phyloP scores from a whole-genome alignment of 2,113 vertebrate species.

The Percopsis transmontana region DNA sequence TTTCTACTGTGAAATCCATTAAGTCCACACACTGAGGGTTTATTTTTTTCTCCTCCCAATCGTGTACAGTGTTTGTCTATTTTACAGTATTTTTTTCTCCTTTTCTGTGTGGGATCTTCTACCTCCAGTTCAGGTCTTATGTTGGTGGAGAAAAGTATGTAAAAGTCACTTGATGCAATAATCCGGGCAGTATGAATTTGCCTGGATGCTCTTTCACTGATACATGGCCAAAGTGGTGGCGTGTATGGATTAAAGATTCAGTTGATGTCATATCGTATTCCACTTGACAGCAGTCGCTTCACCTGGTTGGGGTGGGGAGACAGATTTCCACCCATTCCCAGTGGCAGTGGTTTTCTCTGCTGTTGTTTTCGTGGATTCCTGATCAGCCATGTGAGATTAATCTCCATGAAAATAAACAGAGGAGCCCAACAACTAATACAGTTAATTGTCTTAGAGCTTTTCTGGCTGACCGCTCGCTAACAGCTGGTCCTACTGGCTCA shows the following conservation, averaged over 20 bases:
- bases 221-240: conserved; percentile 43
- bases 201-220: conserved; percentile 7
- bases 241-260: conserved; percentile 18
- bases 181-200: conserved; percentile 21
- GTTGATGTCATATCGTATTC: conserved; percentile 31
- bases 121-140: conserved; percentile 28
- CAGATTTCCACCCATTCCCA: conserved; percentile 36
- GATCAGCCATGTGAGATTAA: conserved; percentile 88
- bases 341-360: conserved; percentile 41
- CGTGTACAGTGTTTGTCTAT: conserved; percentile 48
- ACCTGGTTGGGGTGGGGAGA: conserved; percentile 26
- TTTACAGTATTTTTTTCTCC: conserved; percentile 14
- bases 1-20: conserved; percentile 81
- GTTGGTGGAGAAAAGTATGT: conserved; percentile 28
- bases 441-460: conserved; percentile 91
- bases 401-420: conserved; percentile 94
- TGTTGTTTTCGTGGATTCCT: conserved; percentile 36
- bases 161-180: conserved; percentile 38
- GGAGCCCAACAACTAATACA: conserved; percentile 92
- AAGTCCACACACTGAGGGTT: conserved; percentile 59
- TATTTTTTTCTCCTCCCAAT: conserved; percentile 42
- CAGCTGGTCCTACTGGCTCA: conserved; percentile 96
- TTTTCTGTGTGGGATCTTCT: conserved; percentile 24
- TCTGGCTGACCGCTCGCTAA: conserved; percentile 88
- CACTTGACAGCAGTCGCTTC: conserved; percentile 31